These are phyloP conservation scores for Vanacampus margaritifer DNA, from an alignment of 2,113 vertebrate species.

Conservation along the genomic window DNA sequence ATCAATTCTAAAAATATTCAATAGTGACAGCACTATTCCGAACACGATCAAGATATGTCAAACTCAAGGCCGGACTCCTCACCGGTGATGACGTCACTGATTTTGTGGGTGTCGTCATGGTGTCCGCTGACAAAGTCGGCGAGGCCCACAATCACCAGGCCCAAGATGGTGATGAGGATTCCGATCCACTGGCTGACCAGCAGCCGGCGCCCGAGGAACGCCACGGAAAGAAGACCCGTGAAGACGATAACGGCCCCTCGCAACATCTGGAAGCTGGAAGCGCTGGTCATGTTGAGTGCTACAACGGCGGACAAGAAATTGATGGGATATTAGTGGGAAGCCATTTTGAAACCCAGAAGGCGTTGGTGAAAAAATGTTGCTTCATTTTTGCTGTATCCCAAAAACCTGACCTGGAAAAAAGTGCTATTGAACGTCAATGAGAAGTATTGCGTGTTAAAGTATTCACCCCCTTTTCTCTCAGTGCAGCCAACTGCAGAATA, in stretches of 20 bases:
- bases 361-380: no score
- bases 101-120: conserved; percentile 62
- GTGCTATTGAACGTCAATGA: no score
- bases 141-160: conserved; percentile 86
- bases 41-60: no score
- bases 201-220: conserved; percentile 83
- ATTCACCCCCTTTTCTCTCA: no score
- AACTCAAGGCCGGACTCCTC: background rate
- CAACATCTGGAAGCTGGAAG: conserved; percentile 97
- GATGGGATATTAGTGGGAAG: background rate
- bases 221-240: conserved; percentile 88
- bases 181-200: conserved; percentile 83
- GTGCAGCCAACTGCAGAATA: background rate
- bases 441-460: no score
- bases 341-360: no score
- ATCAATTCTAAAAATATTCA: no score
- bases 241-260: conserved; percentile 90
- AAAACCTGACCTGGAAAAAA: no score
- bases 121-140: conserved; percentile 77
- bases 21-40: no score
- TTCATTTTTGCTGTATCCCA: no score
- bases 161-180: conserved; percentile 85
- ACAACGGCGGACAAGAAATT: background rate
- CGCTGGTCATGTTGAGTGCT: conserved; percentile 94
- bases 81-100: conserved; percentile 90